phyloP scores from a whole-genome alignment of 1,140 invertebrate genomes.

The Papilio polyxenes region DNA sequence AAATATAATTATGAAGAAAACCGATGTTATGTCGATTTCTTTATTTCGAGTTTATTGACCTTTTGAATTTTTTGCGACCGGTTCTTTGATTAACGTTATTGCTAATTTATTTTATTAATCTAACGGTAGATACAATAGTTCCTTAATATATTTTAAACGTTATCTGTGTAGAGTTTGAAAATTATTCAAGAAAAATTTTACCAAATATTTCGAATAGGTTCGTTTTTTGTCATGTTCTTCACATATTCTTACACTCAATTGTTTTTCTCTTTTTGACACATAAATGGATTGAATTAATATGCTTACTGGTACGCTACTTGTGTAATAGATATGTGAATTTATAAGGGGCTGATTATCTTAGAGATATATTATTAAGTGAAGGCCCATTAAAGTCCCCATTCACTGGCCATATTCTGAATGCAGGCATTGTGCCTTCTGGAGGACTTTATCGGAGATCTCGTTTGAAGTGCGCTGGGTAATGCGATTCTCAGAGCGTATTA shows the following conservation, averaged over 20 bases:
- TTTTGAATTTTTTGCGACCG: conserved; percentile 2
- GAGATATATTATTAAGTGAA: conserved; percentile 39
- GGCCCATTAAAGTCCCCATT: conserved; percentile 54
- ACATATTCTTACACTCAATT: too few species aligned
- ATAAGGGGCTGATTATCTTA: conserved; percentile 13
- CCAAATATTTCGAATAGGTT: too few species aligned
- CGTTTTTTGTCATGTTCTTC: too few species aligned
- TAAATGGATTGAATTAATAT: neutral
- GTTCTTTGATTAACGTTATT: conserved; percentile 13
- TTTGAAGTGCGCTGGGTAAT: conserved; percentile 40
- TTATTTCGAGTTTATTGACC: neutral
- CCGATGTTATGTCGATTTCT: conserved; percentile 7
- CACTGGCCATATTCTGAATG: conserved; percentile 51
- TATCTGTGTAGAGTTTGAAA: neutral
- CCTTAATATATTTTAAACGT: neutral
- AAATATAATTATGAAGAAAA: conserved; percentile 15
- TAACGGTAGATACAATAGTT: neutral
- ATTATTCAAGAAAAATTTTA: too few species aligned
- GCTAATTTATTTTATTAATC: neutral
- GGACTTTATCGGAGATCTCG: conserved; percentile 57
- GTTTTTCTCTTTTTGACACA: neutral
- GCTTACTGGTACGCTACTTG: neutral
- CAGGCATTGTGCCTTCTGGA: conserved; percentile 58
- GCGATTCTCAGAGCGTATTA: conserved; percentile 31
- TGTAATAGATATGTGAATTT: neutral